phyloP scores from a whole-genome alignment of 2,113 vertebrate species.

The Brachionichthys hirsutus region DNA sequence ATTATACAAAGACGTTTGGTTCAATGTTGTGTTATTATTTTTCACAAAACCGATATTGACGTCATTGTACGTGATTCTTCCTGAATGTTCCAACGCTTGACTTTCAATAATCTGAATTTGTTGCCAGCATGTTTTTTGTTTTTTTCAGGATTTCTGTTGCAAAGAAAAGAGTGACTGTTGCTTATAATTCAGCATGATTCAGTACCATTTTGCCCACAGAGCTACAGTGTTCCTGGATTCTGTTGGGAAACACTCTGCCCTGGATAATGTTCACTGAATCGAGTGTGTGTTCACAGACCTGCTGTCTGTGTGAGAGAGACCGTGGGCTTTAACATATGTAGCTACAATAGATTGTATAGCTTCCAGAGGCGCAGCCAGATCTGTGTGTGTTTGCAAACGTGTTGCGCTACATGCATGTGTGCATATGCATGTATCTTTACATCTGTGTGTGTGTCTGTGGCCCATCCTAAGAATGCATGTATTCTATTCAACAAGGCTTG shows the following conservation, averaged over 20 bases:
- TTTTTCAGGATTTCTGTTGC: slow-evolving; percentile 15
- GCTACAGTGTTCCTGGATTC: slow-evolving; percentile 33
- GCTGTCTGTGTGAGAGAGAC: slow-evolving; percentile 18
- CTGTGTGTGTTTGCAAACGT: slow-evolving; percentile 9
- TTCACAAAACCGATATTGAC: slow-evolving; percentile 1
- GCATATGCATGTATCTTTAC: slow-evolving; percentile 16
- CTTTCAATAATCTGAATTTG: slow-evolving; percentile 4
- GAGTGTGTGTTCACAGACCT: slow-evolving; percentile 43
- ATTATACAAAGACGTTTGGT: neutral
- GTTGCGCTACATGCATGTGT: slow-evolving; percentile 13
- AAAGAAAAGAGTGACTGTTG: slow-evolving; percentile 53
- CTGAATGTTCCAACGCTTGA: slow-evolving; percentile 16
- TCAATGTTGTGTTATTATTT: slow-evolving; percentile 9
- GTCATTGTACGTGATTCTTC: slow-evolving; percentile 7
- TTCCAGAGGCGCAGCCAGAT: slow-evolving; percentile 22
- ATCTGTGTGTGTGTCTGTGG: slow-evolving; percentile 23
- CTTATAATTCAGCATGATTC: slow-evolving; percentile 43
- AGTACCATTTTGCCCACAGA: slow-evolving; percentile 49
- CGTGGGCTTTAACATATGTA: neutral
- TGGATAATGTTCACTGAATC: slow-evolving; percentile 40
- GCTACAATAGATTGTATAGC: slow-evolving; percentile 50
- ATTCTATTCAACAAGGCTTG: slow-evolving; percentile 63
- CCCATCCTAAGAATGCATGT: slow-evolving; percentile 61
- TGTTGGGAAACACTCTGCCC: slow-evolving; percentile 49
- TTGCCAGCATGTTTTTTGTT: slow-evolving; percentile 7